phyloP scores from a whole-genome alignment of 2,888 invertebrate species.

The Cryptophagus acutangulus region DNA sequence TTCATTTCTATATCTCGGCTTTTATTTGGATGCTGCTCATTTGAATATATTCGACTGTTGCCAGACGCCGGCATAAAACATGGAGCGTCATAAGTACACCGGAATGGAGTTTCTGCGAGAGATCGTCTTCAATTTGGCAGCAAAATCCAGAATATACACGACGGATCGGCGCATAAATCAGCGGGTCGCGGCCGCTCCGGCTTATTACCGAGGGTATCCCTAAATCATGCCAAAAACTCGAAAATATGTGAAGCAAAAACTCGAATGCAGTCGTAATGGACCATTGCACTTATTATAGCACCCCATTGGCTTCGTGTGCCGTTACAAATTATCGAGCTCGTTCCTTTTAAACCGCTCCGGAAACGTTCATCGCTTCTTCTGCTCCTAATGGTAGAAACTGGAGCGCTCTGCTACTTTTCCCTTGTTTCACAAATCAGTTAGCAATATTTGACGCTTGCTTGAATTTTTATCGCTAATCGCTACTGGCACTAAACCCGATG shows the following conservation, averaged over 20 bases:
- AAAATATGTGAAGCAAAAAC: slow-evolving; percentile 39
- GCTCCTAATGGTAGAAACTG: slow-evolving; percentile 15
- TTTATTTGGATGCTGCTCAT: slow-evolving; percentile 25
- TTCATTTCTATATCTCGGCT: slow-evolving; percentile 17
- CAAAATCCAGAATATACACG: slow-evolving; percentile 44
- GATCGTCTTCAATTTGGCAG: slow-evolving; percentile 50
- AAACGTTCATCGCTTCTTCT: slow-evolving; percentile 17
- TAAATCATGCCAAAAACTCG: slow-evolving; percentile 35
- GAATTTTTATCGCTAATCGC: slow-evolving; percentile 22
- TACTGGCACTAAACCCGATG: slow-evolving; percentile 2
- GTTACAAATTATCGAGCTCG: slow-evolving; percentile 32
- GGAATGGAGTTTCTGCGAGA: slow-evolving; percentile 46
- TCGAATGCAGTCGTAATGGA: slow-evolving; percentile 41
- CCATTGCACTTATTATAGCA: slow-evolving; percentile 46
- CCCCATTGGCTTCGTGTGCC: slow-evolving; percentile 41
- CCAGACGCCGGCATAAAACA: slow-evolving; percentile 46
- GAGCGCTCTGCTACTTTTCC: slow-evolving; percentile 7
- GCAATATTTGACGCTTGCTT: slow-evolving; percentile 23
- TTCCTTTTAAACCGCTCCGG: slow-evolving; percentile 22
- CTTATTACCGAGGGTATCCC: slow-evolving; percentile 29
- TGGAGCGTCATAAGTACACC: slow-evolving; percentile 45
- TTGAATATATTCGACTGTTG: slow-evolving; percentile 42
- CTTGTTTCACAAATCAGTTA: slow-evolving; percentile 26
- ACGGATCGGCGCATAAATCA: slow-evolving; percentile 37
- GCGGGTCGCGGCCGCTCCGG: slow-evolving; percentile 22